Evolutionary conservation across 2,797 vertebrate species (phyloP).

Genomic region (Alfaro cultratus): DNA sequence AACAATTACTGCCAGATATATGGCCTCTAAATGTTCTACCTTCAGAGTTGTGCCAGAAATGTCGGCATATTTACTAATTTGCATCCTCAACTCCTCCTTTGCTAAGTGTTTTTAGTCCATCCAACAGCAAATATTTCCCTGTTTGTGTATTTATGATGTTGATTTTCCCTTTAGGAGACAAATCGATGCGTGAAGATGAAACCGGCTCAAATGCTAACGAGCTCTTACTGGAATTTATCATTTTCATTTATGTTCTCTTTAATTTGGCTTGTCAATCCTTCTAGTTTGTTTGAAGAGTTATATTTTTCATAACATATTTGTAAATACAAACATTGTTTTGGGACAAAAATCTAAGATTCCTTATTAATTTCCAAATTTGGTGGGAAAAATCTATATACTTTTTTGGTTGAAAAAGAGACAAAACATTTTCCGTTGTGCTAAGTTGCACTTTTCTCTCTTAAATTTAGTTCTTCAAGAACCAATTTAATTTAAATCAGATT

Average conservation of each 20-base stretch:
- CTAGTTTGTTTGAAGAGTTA: not conserved
- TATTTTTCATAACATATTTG: not conserved
- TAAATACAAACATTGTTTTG: not conserved
- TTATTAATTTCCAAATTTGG: not conserved
- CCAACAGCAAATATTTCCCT: not conserved
- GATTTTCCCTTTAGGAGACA: not conserved
- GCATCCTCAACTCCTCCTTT: not conserved
- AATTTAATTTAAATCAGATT: not conserved
- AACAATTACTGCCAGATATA: constrained; percentile 2
- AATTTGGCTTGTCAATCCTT: not conserved
- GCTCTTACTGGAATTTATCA: not conserved
- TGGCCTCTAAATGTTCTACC: not conserved
- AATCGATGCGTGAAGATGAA: not conserved
- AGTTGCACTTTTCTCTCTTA: not conserved
- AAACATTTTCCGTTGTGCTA: not conserved
- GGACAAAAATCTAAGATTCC: not conserved
- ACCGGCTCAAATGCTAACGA: not conserved
- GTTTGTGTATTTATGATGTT: not conserved
- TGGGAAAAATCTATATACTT: not conserved
- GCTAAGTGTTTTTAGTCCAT: not conserved
- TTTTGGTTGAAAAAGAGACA: not conserved
- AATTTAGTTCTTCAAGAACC: not conserved
- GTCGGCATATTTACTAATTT: not conserved
- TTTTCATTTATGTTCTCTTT: not conserved
- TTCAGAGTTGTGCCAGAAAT: not conserved